These are phyloP conservation scores for Sternotherus odoratus DNA, from an alignment of 2,797 vertebrate species.

Conservation along the genomic window DNA sequence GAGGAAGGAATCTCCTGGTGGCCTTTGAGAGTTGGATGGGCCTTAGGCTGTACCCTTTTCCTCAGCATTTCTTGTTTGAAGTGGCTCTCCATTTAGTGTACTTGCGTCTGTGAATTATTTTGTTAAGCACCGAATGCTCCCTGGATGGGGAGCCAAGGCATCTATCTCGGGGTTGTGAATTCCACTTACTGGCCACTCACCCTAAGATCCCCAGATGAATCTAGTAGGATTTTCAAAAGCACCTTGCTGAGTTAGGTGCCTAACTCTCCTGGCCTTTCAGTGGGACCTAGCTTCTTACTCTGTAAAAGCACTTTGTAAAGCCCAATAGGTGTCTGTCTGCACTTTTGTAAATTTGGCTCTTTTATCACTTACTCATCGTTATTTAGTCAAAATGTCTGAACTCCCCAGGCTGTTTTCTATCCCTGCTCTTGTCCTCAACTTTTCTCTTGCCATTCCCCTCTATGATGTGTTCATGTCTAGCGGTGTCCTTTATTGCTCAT, in stretches of 20 bases:
- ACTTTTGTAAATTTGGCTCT: not conserved
- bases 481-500: not conserved
- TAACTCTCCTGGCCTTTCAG: not conserved
- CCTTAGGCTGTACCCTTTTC: not conserved
- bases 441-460: not conserved
- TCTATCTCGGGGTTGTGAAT: not conserved
- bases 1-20: too few species aligned
- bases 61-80: not conserved
- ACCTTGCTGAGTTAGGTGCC: not conserved
- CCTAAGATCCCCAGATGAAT: not conserved
- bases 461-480: rapidly evolving
- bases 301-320: not conserved
- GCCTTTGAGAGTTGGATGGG: not conserved
- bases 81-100: not conserved
- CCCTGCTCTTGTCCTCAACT: rapidly evolving
- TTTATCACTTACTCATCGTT: not conserved
- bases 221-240: not conserved
- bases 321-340: not conserved
- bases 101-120: not conserved
- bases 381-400: not conserved
- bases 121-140: not conserved
- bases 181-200: not conserved
- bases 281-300: not conserved
- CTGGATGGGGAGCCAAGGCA: not conserved
- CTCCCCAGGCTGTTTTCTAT: not conserved